Base-by-base conservation (phyloP, 1,140 invertebrate species). In the Diorhabda sublineata region DNA sequence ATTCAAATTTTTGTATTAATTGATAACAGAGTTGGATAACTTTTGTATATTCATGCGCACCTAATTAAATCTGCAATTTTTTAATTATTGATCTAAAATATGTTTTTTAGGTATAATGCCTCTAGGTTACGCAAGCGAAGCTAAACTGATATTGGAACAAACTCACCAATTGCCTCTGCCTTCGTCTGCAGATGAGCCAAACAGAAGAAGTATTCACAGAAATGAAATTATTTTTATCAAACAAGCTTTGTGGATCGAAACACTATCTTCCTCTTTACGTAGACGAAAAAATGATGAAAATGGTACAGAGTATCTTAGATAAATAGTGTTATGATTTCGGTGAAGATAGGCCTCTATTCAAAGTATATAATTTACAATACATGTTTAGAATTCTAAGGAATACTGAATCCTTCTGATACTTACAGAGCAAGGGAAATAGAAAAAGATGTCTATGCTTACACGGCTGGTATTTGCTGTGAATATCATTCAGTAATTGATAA, bases 291-390 rank as follows among this genome's bases (percentile, higher is more conserved):
- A 81, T 82, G 71, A 73, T 81, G 3, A 67, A 69, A 3, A 67
- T 77, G 1, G 75, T 83, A 0, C 69, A 77, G 43, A 78, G 81
- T 63, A 81, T 86, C 5, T 74, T 87, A 3, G 64, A 77, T 6
- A 78, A 81, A 69, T 77, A 86, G 74, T 79, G 79, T 41, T 45
- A 67, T 41, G 71, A 79, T 64, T 80, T 78, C 66, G 81, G 79
- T 9, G 68, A 71, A 5, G 9, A 69, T 8, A 26, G 26, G 1
- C 79, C 80, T 47, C 77, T 71, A 67, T 84, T 87, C 71, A 71
- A 76, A n/a, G 71, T 88, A 4, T 88, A 87, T 74, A 81, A 81
- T n/a, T 71, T 87, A 42, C 84, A 87, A 66, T 71, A 73, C 1
- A 65, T 88, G 5, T 85, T 87, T 66, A 80, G 74, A 58, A 73